These are phyloP conservation scores for Drosophila pseudoananassae DNA, from an alignment of 1,140 invertebrate genomes.

Conservation along the genomic window DNA sequence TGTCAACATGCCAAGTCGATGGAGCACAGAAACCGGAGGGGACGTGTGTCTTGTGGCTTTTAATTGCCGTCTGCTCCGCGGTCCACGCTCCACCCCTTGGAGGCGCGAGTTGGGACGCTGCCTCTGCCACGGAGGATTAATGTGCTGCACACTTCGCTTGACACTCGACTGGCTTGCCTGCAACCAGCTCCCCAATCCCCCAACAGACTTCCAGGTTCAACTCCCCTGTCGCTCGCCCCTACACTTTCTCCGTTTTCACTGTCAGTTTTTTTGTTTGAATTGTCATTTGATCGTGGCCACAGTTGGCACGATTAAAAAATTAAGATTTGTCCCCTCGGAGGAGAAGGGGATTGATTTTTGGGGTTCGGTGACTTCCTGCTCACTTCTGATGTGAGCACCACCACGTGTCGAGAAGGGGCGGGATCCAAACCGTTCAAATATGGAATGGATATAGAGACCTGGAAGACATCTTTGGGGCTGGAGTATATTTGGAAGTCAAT, in stretches of 20 bases:
- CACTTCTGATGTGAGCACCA: conserved; percentile 43
- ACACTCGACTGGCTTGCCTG: conserved; percentile 60
- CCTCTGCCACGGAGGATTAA: conserved; percentile 63
- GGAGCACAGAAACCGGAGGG: conserved; percentile 7
- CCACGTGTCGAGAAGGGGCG: conserved; percentile 37
- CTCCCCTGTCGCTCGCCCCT: conserved; percentile 16
- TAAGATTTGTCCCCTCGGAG: conserved; percentile 33
- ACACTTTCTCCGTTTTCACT: conserved; percentile 40
- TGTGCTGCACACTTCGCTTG: conserved; percentile 80
- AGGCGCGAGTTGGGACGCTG: conserved; percentile 18
- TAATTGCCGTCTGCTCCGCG: conserved; percentile 65
- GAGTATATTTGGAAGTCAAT: neutral
- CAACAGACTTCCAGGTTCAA: conserved; percentile 3
- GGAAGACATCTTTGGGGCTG: too few species aligned
- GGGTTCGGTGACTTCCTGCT: conserved; percentile 56
- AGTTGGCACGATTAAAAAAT: conserved; percentile 79
- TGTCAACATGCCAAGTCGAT: conserved; percentile 53
- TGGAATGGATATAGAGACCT: neutral
- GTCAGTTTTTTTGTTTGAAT: conserved; percentile 75
- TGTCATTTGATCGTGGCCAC: conserved; percentile 75
- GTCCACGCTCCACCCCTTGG: conserved; percentile 22
- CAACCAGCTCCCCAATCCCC: conserved; percentile 21
- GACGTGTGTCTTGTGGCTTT: conserved; percentile 72
- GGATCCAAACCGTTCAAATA: neutral
- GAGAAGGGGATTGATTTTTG: conserved; percentile 41